phyloP scores from a whole-genome alignment of 64 coral and sea anemone species.

The Actinia equina region DNA sequence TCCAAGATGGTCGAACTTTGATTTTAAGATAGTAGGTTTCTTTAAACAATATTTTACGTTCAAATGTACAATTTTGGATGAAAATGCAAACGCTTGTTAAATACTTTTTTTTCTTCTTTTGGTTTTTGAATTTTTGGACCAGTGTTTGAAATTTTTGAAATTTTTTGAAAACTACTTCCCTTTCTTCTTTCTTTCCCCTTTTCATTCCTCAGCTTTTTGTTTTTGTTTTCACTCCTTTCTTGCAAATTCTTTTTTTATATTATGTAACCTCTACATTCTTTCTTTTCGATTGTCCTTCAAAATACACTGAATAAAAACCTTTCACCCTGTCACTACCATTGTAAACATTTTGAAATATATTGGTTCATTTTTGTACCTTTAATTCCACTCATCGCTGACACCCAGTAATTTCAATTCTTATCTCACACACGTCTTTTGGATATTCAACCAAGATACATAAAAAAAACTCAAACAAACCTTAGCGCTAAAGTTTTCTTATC shows the following conservation, averaged over 20 bases:
- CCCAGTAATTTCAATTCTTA: neutral
- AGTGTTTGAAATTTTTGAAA: neutral
- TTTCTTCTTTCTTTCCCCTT: neutral
- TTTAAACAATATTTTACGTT: neutral
- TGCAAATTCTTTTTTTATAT: neutral
- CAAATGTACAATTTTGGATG: neutral
- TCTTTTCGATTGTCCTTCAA: no score
- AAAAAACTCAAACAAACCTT: neutral
- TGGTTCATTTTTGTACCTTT: neutral
- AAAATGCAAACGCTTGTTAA: neutral
- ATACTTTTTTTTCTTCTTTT: neutral
- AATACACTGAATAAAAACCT: no score
- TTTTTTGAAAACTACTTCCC: neutral
- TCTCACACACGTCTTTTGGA: neutral
- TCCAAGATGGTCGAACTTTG: neutral
- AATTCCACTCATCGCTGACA: neutral
- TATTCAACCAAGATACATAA: neutral
- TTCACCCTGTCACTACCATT: neutral
- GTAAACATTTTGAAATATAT: neutral
- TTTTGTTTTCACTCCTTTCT: neutral
- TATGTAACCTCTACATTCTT: no score
- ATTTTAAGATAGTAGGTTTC: neutral
- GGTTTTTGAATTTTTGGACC: neutral
- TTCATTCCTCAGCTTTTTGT: neutral
- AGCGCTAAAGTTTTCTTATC: neutral